These are phyloP conservation scores for Lithophane socia DNA, from an alignment of 2,888 invertebrate genomes.

Conservation along the genomic window DNA sequence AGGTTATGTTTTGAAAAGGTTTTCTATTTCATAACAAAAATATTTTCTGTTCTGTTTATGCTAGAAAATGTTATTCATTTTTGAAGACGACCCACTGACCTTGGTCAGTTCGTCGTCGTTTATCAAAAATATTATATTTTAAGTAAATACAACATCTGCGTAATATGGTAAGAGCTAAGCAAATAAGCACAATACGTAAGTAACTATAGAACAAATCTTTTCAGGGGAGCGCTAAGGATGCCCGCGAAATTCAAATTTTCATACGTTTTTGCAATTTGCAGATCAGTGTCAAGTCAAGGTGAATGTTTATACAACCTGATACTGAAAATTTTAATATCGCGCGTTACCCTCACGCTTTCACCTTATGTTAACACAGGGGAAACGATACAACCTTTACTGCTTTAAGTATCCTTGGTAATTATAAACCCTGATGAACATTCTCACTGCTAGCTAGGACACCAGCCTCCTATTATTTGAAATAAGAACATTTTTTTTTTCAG, in stretches of 20 bases:
- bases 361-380: neutral
- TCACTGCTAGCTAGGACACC: neutral
- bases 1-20: conserved; percentile 48
- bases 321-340: no score
- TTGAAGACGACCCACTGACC: no score
- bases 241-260: no score
- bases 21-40: conserved; percentile 32
- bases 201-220: neutral
- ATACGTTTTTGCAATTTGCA: no score
- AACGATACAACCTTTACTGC: no score
- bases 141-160: neutral
- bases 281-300: no score
- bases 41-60: neutral
- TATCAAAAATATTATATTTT: neutral
- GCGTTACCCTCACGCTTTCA: no score
- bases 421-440: neutral
- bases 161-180: neutral
- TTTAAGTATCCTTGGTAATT: neutral
- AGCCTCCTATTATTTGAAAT: neutral
- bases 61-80: neutral
- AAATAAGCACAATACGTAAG: neutral
- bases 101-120: no score
- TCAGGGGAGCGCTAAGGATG: no score
- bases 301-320: no score
- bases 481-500: conserved; percentile 53